Percentiles rank a stretch among this genome's conserved stretches.
These are phyloP conservation scores for Natrix natrix DNA, from an alignment of 2,797 vertebrate genomes.

Conservation along the genomic window DNA sequence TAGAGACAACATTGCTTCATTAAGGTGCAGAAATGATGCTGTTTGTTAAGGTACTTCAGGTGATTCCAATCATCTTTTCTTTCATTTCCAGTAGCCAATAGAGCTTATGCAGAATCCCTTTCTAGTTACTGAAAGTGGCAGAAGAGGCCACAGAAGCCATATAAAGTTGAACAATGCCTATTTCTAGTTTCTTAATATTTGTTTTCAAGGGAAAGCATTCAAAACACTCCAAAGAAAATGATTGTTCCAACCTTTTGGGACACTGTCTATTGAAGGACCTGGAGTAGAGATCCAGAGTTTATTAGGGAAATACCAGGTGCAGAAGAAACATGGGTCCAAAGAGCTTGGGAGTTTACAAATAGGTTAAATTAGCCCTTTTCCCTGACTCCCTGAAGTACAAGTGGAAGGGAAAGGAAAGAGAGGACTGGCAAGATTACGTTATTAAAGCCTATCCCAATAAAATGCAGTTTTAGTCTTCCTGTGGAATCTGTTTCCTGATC, in stretches of 20 bases:
- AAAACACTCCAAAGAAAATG: constrained; percentile 12
- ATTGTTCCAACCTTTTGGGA: constrained; percentile 47
- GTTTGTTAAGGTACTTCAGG: not conserved
- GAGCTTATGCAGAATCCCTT: not conserved
- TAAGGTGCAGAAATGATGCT: not conserved
- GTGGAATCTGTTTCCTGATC: not conserved
- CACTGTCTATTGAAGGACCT: not conserved
- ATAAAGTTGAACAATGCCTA: not conserved
- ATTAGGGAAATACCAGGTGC: not conserved
- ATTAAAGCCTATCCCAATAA: not conserved
- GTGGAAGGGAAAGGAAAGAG: not conserved
- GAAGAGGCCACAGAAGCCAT: not conserved
- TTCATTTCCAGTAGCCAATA: not conserved
- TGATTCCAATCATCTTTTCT: not conserved
- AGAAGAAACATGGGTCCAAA: not conserved
- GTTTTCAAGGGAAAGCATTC: constrained; percentile 9
- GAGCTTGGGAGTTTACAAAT: not conserved
- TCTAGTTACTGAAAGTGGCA: not conserved
- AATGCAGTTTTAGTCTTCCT: not conserved
- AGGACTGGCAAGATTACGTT: not conserved
- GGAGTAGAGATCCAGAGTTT: not conserved
- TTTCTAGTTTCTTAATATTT: constrained; percentile 19
- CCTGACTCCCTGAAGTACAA: not conserved
- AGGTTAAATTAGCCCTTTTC: not conserved
- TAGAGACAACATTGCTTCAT: not conserved